These are phyloP conservation scores for Bos indicus DNA, from an alignment of 2,113 vertebrate genomes.

Conservation along the genomic window DNA sequence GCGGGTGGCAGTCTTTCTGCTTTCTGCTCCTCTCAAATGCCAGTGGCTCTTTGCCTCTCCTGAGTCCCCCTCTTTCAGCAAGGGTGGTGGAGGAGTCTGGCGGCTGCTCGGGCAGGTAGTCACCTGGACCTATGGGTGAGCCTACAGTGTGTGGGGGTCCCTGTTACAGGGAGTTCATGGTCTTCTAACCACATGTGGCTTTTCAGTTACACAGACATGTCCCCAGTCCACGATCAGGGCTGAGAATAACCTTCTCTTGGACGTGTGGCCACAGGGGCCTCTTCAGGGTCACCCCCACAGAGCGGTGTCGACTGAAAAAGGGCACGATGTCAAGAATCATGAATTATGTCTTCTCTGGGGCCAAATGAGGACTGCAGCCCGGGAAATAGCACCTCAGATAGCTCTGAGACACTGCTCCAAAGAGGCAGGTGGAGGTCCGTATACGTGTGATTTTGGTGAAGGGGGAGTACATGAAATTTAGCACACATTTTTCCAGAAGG, in stretches of 20 bases:
- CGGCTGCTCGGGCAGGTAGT: rapidly evolving
- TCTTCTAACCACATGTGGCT: not conserved
- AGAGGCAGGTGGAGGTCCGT: not conserved
- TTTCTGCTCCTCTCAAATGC: not conserved
- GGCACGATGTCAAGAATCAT: not conserved
- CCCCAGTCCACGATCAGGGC: rapidly evolving
- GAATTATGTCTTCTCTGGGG: not conserved
- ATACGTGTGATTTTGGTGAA: not conserved
- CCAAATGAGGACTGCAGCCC: not conserved
- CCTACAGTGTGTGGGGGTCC: not conserved
- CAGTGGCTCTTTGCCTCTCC: not conserved
- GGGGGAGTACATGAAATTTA: not conserved
- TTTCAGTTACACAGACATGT: not conserved
- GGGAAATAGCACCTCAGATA: not conserved
- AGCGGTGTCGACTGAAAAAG: not conserved
- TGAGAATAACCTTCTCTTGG: not conserved
- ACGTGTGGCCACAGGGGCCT: not conserved
- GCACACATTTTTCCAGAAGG: not conserved
- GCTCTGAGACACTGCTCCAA: not conserved
- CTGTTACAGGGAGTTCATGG: not conserved
- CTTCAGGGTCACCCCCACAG: not conserved
- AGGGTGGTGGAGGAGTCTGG: not conserved
- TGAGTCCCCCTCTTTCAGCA: not conserved
- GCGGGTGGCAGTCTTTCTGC: not conserved
- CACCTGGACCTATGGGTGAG: not conserved